Evolutionary conservation across 2,888 invertebrate species (phyloP), one percentile per base, ranked within the genome.

Genomic region (Matsumyia berberina): DNA sequence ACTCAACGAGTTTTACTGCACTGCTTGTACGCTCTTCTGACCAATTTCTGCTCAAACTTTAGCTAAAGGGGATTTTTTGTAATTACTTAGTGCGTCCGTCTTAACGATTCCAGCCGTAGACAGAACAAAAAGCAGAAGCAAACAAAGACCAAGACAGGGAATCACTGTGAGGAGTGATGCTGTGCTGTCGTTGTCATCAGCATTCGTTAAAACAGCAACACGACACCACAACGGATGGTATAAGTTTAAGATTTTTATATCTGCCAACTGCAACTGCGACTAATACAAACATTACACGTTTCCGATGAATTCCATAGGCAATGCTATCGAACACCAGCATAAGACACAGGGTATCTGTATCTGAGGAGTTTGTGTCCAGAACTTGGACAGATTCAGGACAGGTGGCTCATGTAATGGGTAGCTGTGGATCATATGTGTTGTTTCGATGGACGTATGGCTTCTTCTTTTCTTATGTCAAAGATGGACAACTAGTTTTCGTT

Each of bases 51-150:
- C 73, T 44, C 33, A 70, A 70, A 42, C 57, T 39, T 44, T 70
- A 70, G 24, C 31, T 72, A 8, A 44, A 72, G 42, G 44, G 55
- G 15, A 51, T 44, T 62, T 53, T 62, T 51, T 60, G 51, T 82
- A 82, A 82, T 82, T 78, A 82, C 72, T 66, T 39, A 66, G 49
- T 64, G 31, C 82, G 70, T 77, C 53, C 44, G 64, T 66, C 49
- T 77, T 60, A 60, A 60, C 58, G 53, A 80, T 74, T 80, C 42
- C 42, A 53, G n/a, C 35, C 72, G 57, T 55, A 46, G 60, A 51
- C 35, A 57, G 11, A 57, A 66, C 64, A 74, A 66, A 57, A 44
- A 57, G 9, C 44, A 12, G 31, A 51, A 37, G 31, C 37, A 77
- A 72, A 64, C 35, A 67, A 42, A 12, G 11, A 31, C n/a, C 46